Evolutionary conservation across 1,140 invertebrate species (phyloP).

Genomic region (Formica selysi): DNA sequence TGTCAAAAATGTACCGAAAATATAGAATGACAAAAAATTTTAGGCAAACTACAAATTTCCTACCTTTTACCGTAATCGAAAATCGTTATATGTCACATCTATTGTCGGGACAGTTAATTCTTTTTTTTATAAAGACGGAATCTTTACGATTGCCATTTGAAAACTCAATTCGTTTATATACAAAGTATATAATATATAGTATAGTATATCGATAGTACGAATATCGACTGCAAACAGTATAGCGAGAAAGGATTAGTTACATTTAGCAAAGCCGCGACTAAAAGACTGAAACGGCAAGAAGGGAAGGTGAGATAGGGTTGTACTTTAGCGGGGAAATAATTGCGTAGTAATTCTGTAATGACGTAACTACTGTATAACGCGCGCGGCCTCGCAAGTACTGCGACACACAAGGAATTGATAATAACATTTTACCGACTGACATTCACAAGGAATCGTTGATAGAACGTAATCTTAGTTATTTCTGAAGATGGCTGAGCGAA

Average conservation of each 20-base stretch:
- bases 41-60: not conserved
- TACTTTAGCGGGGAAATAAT: constrained; percentile 14
- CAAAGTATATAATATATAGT: too few relatives aligned
- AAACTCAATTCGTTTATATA: not conserved
- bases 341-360: constrained; percentile 9
- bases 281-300: not conserved
- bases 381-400: not conserved
- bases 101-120: not conserved
- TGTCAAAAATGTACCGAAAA: not conserved
- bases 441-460: constrained; percentile 28
- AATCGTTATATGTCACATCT: not conserved
- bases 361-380: not conserved
- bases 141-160: not conserved
- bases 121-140: not conserved
- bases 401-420: constrained; percentile 36
- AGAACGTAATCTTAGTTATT: constrained; percentile 16
- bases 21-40: not conserved
- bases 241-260: constrained; percentile 3
- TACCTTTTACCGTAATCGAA: not conserved
- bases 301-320: not conserved
- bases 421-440: not conserved
- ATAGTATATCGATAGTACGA: not conserved
- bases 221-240: not conserved
- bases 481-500: constrained; percentile 16
- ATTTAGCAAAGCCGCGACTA: not conserved